phyloP scores from a whole-genome alignment of 1,140 invertebrate genomes.

The Sitodiplosis mosellana region DNA sequence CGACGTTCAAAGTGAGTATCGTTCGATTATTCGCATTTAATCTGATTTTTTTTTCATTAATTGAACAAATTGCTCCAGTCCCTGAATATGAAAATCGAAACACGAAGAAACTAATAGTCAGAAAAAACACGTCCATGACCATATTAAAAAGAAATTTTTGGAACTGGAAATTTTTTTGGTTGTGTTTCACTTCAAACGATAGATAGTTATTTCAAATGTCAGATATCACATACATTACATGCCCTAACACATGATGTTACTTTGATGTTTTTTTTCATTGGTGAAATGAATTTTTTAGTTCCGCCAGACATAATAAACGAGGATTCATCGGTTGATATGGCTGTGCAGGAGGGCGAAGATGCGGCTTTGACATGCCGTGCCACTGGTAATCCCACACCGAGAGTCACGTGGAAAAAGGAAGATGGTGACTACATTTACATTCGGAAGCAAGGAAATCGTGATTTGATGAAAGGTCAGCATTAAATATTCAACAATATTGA shows the following conservation, averaged over 20 bases:
- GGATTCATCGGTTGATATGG: constrained; percentile 55
- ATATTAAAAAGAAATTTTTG: no score
- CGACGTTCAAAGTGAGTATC: constrained; percentile 58
- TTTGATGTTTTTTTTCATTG: neutral
- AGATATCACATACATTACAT: no score
- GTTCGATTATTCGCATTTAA: no score
- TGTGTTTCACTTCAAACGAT: no score
- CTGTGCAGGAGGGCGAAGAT: constrained; percentile 61
- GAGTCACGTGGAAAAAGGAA: constrained; percentile 49
- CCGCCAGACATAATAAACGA: constrained; percentile 59
- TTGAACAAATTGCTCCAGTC: no score
- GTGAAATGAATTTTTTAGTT: constrained; percentile 30
- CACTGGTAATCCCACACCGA: constrained; percentile 45
- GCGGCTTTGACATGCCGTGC: constrained; percentile 62
- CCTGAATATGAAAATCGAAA: no score
- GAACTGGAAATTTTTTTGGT: no score
- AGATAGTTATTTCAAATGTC: no score
- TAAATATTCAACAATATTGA: neutral
- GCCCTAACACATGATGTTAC: no score
- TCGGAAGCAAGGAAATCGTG: constrained; percentile 37
- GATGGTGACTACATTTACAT: constrained; percentile 48
- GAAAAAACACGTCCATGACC: no score
- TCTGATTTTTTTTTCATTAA: no score
- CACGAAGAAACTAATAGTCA: no score
- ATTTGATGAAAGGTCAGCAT: constrained; percentile 37